Percentiles rank a stretch among this genome's conserved stretches.
Conservation (phyloP, 2,113 vertebrate genomes). For the Bos taurus region ARS-UCD2.0 NC_037339.1:86870501-86871000, state of each 20-base stretch:
- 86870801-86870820: background rate
- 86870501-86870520: conserved; percentile 28
- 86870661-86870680: background rate
- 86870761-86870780: background rate
- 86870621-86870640: background rate
- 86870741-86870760: background rate
- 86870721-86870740: background rate
- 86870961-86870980: background rate
- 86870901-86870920: background rate
- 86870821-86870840: background rate
- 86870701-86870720: background rate
- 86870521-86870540: background rate
- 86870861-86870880: background rate
- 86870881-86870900: background rate
- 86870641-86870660: background rate
- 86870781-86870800: background rate
- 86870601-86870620: background rate
- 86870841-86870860: background rate
- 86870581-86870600: background rate
- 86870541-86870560: background rate
- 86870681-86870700: background rate
- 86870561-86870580: background rate
- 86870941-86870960: fast-evolving
- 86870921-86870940: background rate
- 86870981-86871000: background rate